Base-by-base conservation (phyloP, 2,113 vertebrate genomes). In the Euleptes europaea region DNA sequence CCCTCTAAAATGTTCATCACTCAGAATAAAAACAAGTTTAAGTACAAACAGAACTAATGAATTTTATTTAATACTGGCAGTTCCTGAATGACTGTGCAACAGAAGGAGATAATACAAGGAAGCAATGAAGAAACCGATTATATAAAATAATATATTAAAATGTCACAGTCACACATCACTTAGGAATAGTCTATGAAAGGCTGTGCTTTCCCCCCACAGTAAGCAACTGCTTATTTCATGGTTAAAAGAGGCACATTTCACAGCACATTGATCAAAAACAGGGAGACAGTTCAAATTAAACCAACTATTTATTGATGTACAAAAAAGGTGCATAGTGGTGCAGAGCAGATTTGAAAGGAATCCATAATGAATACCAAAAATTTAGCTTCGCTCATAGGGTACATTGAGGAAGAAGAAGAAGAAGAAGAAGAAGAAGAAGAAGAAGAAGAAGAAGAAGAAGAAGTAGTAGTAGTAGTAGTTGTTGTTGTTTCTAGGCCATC, bases 221-320 rank as follows among this genome's bases (percentile, higher is more conserved):
- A 83, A 83, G 81, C 67, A 82, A 72, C 67, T 82, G 80, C 70
- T 83, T 83, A 83, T 83, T 83, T 83, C 81, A 83, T 74, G 81
- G 70, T 74, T 83, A 74, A 83, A 51, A 63, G 81, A 35, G 70
- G 70, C 81, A 74, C 12, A 83, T 83, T 83, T 74, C 81, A 83
- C 81, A 74, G 70, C 54, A 65, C 71, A 83, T 74, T 82, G 70
- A 54, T 67, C 66, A 70, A 71, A 81, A 57, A 70, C 38, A 38
- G 49, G 49, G 81, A 33, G 54, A 13, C 19, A 57, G 38, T 26
- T 74, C 54, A 42, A 83, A 83, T 83, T 83, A 83, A 83, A 38
- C 54, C n/a, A 83, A 73, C 38, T 65, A 33, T 71, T 74, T 83
- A 63, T 57, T 74, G 54, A 63, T 63, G 54, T 65, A 33, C 54